Evolutionary conservation across 2,888 invertebrate species (phyloP), one percentile per base, ranked within the genome.

Genomic region (Molanna angustata): DNA sequence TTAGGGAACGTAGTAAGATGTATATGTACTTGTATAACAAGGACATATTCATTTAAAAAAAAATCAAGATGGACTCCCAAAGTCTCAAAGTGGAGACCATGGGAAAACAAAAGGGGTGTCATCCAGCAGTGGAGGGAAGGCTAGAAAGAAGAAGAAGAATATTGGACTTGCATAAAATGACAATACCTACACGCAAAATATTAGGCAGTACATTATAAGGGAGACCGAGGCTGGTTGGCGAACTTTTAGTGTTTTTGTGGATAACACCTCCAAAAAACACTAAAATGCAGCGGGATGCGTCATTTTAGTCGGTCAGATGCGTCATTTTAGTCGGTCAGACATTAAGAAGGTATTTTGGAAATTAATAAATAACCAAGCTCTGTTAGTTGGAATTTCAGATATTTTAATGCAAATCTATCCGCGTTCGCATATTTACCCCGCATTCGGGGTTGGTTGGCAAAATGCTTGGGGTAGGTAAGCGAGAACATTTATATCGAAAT

Each of bases 401-500:
- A 17, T 9, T 14, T 46, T 46, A 35, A 35, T 16, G 46, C 32
- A 46, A 46, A 37, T 32, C 17, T 17, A 46, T 46, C 32, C 21
- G 37, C 32, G 21, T 46, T 46, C 46, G 46, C 46, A 35, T 46
- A 46, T 37, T 46, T 46, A 37, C 46, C 37, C 46, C 46, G 32
- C 20, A 18, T 19, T 32, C 32, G 46, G 46, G 46, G 46, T 20
- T 46, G 32, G 46, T 46, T 46, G 46, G 46, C 46, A 37, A 46
- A 46, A 19, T 19, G 46, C 32, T 14, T 46, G 46, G 46, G 46
- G 46, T 32, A 46, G 46, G 46, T 37, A 35, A 37, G 46, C 46
- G 46, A 46, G 46, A 46, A 37, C 46, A 46, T 46, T 46, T 46
- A 32, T 17, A 19, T 17, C n/a, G n/a, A n/a, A n/a, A n/a, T n/a